Base-by-base conservation (phyloP, 2,888 invertebrate species). In the Steinernema carpocapsae region DNA sequence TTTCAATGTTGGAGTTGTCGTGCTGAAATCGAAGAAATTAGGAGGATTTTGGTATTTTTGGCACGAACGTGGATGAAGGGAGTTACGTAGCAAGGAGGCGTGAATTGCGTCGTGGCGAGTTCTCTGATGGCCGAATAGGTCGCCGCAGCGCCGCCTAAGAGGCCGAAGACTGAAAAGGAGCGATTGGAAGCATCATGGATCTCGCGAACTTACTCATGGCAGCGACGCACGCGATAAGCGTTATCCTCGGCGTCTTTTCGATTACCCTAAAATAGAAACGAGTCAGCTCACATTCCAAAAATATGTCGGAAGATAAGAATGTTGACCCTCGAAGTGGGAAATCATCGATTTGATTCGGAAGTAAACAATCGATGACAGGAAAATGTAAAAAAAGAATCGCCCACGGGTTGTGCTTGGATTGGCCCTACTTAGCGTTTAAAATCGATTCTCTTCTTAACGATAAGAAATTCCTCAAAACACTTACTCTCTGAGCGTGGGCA, bases 41-140 rank as follows among this genome's bases (percentile, higher is more conserved):
- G 26, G 72, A 26, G 10, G 22, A 43, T 71, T 45, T 2, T 19
- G 7, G 59, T 37, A 29, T 12, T 24, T 3, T 4, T 48, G 43
- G 24, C 14, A 26, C 37, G 10, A 6, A 37, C 37, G 4, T 26
- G 4, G 17, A 79, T 37, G 64, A 79, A 77, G 26, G 72, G 71
- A 45, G 19, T 29, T 10, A 80, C 70, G 74, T 80, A 80, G 70
- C 80, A 80, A 6, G 80, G 80, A 19, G 70, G 43, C 12, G 42
- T 74, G 73, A 80, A 80, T n/a, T 76, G 74, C 14, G 82, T 78
- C n/a, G 76, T 59, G 12, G 76, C 77, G 29, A 80, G 70, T 43
- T 79, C 80, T 6, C 24, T 19, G 14, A 82, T 74, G 24, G 80
- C 80, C 29, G 81, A 82, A 48, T 71, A 76, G n/a, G 80, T 78